Conservation (phyloP, 2,888 invertebrate species). For the Rhogogaster chlorosoma region DNA sequence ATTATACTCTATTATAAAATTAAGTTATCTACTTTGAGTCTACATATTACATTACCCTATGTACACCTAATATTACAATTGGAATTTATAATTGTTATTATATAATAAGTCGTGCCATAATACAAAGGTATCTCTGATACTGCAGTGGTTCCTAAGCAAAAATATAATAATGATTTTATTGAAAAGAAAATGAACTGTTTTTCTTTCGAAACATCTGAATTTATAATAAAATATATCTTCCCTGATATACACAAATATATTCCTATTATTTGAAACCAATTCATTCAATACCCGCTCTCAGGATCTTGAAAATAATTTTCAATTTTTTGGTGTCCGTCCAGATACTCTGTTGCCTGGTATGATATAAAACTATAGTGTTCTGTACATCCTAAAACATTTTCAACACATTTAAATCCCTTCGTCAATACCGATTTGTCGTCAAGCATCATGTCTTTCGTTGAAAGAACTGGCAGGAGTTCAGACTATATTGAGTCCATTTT, state of each 20-base stretch:
- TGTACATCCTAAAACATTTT: neutral
- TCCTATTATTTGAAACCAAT: neutral
- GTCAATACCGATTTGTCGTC: too few species aligned
- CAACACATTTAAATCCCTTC: too few species aligned
- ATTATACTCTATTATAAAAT: neutral
- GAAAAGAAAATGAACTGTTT: neutral
- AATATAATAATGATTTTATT: conserved; percentile 2
- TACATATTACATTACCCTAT: neutral
- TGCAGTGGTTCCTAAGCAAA: conserved; percentile 27
- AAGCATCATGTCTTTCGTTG: too few species aligned
- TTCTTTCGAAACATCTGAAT: neutral
- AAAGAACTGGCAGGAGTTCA: too few species aligned
- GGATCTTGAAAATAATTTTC: neutral
- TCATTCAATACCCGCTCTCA: neutral
- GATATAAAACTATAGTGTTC: neutral
- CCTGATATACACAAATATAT: neutral
- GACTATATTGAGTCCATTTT: too few species aligned
- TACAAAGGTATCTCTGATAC: conserved; percentile 9
- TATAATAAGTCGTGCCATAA: conserved; percentile 40
- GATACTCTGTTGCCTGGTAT: neutral
- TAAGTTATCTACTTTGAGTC: neutral
- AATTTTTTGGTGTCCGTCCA: neutral
- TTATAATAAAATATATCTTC: conserved; percentile 35
- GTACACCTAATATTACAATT: conserved; percentile 9
- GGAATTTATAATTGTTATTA: conserved; percentile 5